Percentiles rank a stretch among this genome's conserved stretches.
phyloP scores from a whole-genome alignment of 1,140 invertebrate genomes.

The Temnothorax curvispinosus region DNA sequence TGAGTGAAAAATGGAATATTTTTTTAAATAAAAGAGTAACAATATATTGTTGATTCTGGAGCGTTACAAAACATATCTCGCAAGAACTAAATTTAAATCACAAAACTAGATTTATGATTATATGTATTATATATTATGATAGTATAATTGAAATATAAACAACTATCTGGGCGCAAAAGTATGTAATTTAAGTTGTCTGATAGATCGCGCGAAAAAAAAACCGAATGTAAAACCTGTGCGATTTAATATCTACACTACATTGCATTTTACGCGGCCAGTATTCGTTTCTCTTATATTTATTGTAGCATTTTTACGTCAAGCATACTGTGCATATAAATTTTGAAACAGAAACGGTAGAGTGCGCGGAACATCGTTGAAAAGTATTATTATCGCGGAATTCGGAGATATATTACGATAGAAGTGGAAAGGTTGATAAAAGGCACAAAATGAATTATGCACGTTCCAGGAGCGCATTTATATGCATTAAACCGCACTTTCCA shows the following conservation, averaged over 20 bases:
- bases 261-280: background rate
- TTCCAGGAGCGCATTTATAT: conserved; percentile 47
- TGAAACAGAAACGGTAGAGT: conserved; percentile 27
- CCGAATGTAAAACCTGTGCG: background rate
- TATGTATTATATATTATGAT: background rate
- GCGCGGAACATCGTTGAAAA: conserved; percentile 41
- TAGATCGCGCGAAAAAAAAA: background rate
- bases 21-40: conserved; percentile 17
- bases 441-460: conserved; percentile 58
- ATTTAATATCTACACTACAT: conserved; percentile 29
- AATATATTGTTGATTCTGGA: background rate
- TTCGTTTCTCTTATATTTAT: conserved; percentile 45
- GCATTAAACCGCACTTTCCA: conserved; percentile 53
- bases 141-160: background rate
- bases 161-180: background rate
- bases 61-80: background rate
- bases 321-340: conserved; percentile 47
- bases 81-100: background rate
- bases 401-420: conserved; percentile 54
- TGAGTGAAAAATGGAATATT: background rate
- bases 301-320: conserved; percentile 39
- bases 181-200: conserved; percentile 2
- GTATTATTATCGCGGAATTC: conserved; percentile 54
- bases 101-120: background rate
- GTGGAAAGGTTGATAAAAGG: conserved; percentile 56